phyloP scores from a whole-genome alignment of 2,797 vertebrate genomes.

The Steatocranus sp. region DNA sequence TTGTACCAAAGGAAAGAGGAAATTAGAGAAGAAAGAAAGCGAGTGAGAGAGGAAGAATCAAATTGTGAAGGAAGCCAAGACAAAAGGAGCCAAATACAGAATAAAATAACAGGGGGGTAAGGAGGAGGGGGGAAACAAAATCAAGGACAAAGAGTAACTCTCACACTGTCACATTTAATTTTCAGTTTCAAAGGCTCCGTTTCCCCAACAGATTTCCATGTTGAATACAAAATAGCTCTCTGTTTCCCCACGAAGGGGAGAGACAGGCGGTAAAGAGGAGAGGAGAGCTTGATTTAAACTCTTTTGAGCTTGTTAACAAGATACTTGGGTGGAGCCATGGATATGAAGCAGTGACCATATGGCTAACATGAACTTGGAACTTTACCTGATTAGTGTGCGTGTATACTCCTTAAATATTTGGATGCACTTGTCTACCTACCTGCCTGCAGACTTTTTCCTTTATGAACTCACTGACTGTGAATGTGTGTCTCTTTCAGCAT shows the following conservation, averaged over 20 bases:
- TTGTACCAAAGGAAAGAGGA: slow-evolving; percentile 8
- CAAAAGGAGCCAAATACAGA: slow-evolving; percentile 41
- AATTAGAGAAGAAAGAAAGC: slow-evolving; percentile 19
- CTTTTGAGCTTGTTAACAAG: slow-evolving; percentile 51
- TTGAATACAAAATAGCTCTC: slow-evolving; percentile 67
- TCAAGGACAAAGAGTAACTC: slow-evolving; percentile 73
- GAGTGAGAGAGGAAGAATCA: slow-evolving; percentile 8
- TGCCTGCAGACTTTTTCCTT: background rate
- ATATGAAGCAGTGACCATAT: slow-evolving; percentile 37
- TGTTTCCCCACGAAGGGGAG: slow-evolving; percentile 16
- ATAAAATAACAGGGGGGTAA: slow-evolving; percentile 46
- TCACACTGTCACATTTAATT: slow-evolving; percentile 71
- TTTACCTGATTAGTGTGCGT: background rate
- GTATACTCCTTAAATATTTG: background rate
- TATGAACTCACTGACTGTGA: background rate
- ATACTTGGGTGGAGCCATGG: slow-evolving; percentile 16
- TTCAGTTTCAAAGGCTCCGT: slow-evolving; percentile 63
- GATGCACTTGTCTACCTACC: background rate
- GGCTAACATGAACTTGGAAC: slow-evolving; percentile 14
- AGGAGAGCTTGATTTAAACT: slow-evolving; percentile 34
- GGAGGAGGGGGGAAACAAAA: slow-evolving; percentile 41
- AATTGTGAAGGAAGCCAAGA: slow-evolving; percentile 41
- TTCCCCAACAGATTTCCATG: slow-evolving; percentile 58
- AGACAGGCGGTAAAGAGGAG: slow-evolving; percentile 30
- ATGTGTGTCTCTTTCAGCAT: background rate